These are phyloP conservation scores for Parnassius orleans DNA, from an alignment of 2,888 invertebrate species.

Conservation along the genomic window DNA sequence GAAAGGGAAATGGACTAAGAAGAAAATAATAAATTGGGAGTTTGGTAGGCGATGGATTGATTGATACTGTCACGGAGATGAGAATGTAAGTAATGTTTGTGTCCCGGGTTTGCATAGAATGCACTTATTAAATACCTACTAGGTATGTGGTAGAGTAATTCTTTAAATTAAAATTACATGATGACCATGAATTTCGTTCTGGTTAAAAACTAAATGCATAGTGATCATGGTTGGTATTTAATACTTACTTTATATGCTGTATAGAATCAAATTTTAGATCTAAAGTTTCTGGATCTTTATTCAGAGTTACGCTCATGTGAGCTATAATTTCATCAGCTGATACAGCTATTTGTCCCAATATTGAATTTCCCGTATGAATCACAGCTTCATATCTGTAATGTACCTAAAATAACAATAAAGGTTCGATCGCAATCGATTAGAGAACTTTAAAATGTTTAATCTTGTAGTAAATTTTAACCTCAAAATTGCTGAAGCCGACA, in stretches of 20 bases:
- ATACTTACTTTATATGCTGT: constrained; percentile 48
- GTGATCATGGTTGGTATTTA: background rate
- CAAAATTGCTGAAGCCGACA: constrained; percentile 58
- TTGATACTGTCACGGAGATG: too few relatives aligned
- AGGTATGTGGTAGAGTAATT: too few relatives aligned
- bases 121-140: too few relatives aligned
- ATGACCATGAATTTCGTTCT: too few relatives aligned
- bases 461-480: constrained; percentile 39
- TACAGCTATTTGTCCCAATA: constrained; percentile 41
- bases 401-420: constrained; percentile 24
- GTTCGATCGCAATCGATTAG: too few relatives aligned
- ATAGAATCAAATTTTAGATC: constrained; percentile 50
- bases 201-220: too few relatives aligned
- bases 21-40: too few relatives aligned
- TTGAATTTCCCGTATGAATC: constrained; percentile 38
- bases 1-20: too few relatives aligned
- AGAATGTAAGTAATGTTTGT: too few relatives aligned
- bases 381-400: constrained; percentile 49
- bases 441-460: background rate
- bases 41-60: too few relatives aligned
- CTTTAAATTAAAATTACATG: too few relatives aligned
- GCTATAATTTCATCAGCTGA: constrained; percentile 52
- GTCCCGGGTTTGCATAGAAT: too few relatives aligned
- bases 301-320: constrained; percentile 43
- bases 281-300: constrained; percentile 41